These are phyloP conservation scores for Lapara coniferarum DNA, from an alignment of 2,888 invertebrate genomes.

Conservation along the genomic window DNA sequence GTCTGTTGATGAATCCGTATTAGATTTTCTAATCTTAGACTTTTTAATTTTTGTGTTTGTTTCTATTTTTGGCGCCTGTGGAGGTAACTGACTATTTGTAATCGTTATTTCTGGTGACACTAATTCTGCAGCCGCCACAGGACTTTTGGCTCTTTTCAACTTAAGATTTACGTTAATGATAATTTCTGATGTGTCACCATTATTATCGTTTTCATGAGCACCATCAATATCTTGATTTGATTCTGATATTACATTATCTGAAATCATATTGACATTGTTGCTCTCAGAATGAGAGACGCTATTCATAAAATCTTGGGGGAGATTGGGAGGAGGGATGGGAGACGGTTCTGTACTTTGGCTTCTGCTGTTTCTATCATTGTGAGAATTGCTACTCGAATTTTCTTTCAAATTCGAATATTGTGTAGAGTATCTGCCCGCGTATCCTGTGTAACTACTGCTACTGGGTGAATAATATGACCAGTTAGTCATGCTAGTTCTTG, in stretches of 20 bases:
- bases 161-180: slow-evolving; percentile 78
- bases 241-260: slow-evolving; percentile 45
- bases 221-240: slow-evolving; percentile 56
- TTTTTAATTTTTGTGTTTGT: slow-evolving; percentile 62
- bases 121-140: slow-evolving; percentile 57
- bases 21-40: slow-evolving; percentile 70
- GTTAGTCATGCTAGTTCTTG: slow-evolving; percentile 84
- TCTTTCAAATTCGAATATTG: slow-evolving; percentile 72
- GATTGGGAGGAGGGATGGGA: slow-evolving; percentile 29
- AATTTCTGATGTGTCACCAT: slow-evolving; percentile 71
- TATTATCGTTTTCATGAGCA: slow-evolving; percentile 69
- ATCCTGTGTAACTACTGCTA: slow-evolving; percentile 69
- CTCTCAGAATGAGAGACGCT: slow-evolving; percentile 48
- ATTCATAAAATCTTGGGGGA: slow-evolving; percentile 49
- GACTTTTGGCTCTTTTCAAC: slow-evolving; percentile 69
- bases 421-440: slow-evolving; percentile 77
- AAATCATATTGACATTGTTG: slow-evolving; percentile 45
- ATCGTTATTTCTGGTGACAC: slow-evolving; percentile 73
- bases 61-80: slow-evolving; percentile 78
- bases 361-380: slow-evolving; percentile 66
- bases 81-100: slow-evolving; percentile 75
- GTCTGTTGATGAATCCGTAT: slow-evolving; percentile 70
- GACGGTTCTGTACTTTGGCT: slow-evolving; percentile 70
- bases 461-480: slow-evolving; percentile 86
- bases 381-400: slow-evolving; percentile 52